phyloP scores from a whole-genome alignment of 1,140 invertebrate species.

The Scaptomyza graminum region DNA sequence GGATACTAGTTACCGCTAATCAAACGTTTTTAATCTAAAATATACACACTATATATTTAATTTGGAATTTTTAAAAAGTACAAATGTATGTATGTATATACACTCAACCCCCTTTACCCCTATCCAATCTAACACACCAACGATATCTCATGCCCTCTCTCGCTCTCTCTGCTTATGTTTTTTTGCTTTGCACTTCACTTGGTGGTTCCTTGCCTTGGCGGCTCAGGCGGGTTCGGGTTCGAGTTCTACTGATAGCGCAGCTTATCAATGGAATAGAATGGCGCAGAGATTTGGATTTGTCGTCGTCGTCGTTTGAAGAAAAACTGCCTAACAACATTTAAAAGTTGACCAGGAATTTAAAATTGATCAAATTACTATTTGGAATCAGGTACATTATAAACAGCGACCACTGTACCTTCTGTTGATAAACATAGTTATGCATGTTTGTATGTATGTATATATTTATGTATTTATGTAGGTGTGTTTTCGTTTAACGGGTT shows the following conservation, averaged over 20 bases:
- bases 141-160: background rate
- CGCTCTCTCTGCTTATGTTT: background rate
- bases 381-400: background rate
- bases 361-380: too few relatives aligned
- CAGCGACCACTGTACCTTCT: background rate
- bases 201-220: too few relatives aligned
- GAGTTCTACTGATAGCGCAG: slow-evolving; percentile 31
- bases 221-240: too few relatives aligned
- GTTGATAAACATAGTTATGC: background rate
- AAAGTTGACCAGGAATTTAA: background rate
- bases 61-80: slow-evolving; percentile 21
- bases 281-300: slow-evolving; percentile 42
- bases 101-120: background rate
- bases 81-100: slow-evolving; percentile 18
- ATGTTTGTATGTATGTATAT: slow-evolving; percentile 1
- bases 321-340: background rate
- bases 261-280: slow-evolving; percentile 41
- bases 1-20: slow-evolving; percentile 11
- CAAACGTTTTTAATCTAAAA: slow-evolving; percentile 35
- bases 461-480: slow-evolving; percentile 5
- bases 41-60: background rate
- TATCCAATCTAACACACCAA: background rate
- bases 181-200: background rate
- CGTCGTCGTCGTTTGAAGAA: background rate
- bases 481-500: slow-evolving; percentile 39